Conservation (phyloP, 2,113 vertebrate genomes). For the Pipra filicauda region DNA sequence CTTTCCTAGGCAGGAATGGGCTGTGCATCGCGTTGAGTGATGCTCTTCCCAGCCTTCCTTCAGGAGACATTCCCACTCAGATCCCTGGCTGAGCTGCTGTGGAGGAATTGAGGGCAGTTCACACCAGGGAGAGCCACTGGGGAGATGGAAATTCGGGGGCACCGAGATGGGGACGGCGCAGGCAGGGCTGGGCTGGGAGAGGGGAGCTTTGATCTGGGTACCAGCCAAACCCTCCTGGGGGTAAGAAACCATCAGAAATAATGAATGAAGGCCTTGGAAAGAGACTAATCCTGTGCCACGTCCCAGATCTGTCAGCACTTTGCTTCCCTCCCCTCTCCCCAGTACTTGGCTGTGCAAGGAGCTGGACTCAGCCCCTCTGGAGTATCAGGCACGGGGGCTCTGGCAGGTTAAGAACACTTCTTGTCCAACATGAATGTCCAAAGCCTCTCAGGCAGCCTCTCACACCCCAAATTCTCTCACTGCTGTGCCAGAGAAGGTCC, state of each 20-base stretch:
- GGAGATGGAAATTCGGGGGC: neutral
- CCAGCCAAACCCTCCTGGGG: neutral
- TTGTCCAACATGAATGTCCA: neutral
- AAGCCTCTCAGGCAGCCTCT: neutral
- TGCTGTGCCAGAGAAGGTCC: neutral
- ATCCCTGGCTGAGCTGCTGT: neutral
- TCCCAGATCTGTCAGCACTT: neutral
- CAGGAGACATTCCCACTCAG: neutral
- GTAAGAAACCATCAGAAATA: neutral
- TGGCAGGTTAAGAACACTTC: neutral
- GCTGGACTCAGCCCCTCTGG: neutral
- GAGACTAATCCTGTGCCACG: neutral
- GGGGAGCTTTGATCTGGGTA: neutral
- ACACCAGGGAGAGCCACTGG: neutral
- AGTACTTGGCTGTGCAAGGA: neutral
- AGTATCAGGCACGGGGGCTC: rapidly evolving
- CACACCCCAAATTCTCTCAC: neutral
- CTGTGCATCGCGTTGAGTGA: rapidly evolving
- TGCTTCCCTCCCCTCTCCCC: neutral
- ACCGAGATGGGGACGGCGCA: rapidly evolving
- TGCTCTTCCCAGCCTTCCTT: neutral
- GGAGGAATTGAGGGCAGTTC: neutral
- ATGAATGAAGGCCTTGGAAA: neutral
- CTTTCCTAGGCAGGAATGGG: neutral
- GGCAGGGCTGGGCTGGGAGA: neutral